Conservation (phyloP, 2,888 invertebrate genomes). For the Eledona agricola region DNA sequence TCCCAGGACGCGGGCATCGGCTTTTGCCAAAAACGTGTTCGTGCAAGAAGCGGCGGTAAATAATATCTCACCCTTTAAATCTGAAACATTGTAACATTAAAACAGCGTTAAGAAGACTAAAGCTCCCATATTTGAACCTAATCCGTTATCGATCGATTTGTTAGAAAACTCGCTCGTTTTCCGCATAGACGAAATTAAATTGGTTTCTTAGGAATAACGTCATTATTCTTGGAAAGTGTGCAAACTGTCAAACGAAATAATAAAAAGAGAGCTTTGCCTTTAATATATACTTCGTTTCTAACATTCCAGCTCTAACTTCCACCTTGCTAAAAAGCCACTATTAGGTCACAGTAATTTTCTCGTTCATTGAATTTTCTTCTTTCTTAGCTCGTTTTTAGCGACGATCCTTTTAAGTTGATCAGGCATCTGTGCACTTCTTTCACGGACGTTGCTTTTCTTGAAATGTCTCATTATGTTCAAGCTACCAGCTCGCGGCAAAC, state of each 20-base stretch:
- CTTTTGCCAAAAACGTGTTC: slow-evolving; percentile 45
- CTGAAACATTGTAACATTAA: too few species aligned
- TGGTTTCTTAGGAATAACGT: too few species aligned
- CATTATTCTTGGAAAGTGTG: background rate
- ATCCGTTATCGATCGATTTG: background rate
- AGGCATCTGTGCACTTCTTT: slow-evolving; percentile 42
- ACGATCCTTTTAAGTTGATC: slow-evolving; percentile 45
- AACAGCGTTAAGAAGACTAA: too few species aligned
- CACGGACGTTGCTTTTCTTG: slow-evolving; percentile 21
- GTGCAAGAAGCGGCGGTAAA: slow-evolving; percentile 37
- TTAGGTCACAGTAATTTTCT: slow-evolving; percentile 50
- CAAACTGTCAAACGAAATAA: slow-evolving; percentile 22
- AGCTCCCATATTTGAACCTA: too few species aligned
- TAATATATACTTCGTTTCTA: slow-evolving; percentile 23
- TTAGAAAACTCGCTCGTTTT: slow-evolving; percentile 1
- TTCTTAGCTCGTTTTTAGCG: slow-evolving; percentile 36
- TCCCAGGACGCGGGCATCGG: slow-evolving; percentile 24
- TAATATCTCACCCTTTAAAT: slow-evolving; percentile 30
- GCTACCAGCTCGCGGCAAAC: too few species aligned
- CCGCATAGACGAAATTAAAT: too few species aligned
- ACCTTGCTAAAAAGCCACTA: slow-evolving; percentile 38
- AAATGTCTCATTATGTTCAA: slow-evolving; percentile 27
- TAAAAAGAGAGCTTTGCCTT: slow-evolving; percentile 21
- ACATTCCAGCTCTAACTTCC: slow-evolving; percentile 26
- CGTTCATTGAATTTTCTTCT: slow-evolving; percentile 48